Base-by-base conservation (phyloP, 1,140 invertebrate species). In the Agrypnia vestita region DNA sequence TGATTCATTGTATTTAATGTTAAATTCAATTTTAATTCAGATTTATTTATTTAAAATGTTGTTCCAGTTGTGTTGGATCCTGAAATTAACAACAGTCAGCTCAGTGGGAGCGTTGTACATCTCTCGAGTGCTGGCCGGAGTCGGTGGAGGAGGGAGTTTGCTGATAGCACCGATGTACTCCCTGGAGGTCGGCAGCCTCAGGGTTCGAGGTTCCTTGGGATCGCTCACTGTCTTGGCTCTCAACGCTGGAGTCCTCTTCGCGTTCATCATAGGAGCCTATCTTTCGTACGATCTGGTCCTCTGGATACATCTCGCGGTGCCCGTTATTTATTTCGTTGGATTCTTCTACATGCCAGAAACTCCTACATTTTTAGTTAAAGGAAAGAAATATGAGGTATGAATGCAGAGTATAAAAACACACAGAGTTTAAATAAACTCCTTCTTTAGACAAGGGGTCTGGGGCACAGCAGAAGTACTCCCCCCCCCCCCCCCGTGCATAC, bases 131-230 rank as follows among this genome's bases (percentile, higher is more conserved):
- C 79, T 89, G 10, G 76, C 83, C 0, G 93, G 93, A 0, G 21
- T 85, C 0, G 64, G 92, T 6, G 88, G 88, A 46, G 92, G 90
- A 0, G 86, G 90, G 3, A 82, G 86, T 0, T 86, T 90, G 43
- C 89, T 92, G 35, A 62, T 90, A 15, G 85, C 87, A 0, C 90
- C 92, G 0, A 84, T 91, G 3, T 94, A 94, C 83, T 86, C 93
- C 3, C 87, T 90, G 6, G 93, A 94, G 85, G 91, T 91, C 0
- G 86, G 91, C 0, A 87, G 90, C 3, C 88, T 90, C 53, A 85
- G 86, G 15, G 88, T 91, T 8, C 85, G 93, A 51, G 93, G 93
- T 0, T 85, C 89, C 25, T 76, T 93, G 4, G 91, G 91, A 0
- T 91, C 91, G 9, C 84, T 91, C 7, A 4, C 89, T 25, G 80